Evolutionary conservation across 2,113 vertebrate species (phyloP).

Genomic region (Albula goreensis): DNA sequence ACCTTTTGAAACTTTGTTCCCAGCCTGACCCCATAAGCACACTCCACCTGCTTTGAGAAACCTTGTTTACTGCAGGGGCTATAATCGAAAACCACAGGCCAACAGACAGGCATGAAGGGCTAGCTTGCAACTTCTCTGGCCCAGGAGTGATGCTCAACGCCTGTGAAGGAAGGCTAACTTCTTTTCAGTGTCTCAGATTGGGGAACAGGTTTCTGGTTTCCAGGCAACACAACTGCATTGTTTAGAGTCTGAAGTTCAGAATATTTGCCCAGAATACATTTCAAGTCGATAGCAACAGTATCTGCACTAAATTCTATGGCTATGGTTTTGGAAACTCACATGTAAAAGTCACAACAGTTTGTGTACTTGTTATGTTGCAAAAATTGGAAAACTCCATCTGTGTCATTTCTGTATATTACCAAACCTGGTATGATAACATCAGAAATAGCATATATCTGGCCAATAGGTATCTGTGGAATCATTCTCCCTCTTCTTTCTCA

Average conservation of each 20-base stretch:
- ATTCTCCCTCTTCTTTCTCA: no score
- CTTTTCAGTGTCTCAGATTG: neutral
- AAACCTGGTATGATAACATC: no score
- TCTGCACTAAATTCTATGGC: neutral
- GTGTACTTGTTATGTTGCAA: no score
- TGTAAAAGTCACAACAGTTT: no score
- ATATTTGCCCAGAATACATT: neutral
- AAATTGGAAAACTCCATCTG: no score
- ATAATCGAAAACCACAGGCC: slow-evolving; percentile 48
- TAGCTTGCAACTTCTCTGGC: slow-evolving; percentile 14
- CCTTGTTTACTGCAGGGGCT: slow-evolving; percentile 59
- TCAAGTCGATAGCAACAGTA: neutral
- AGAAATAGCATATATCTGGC: no score
- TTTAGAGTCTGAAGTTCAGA: neutral
- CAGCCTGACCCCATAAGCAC: slow-evolving; percentile 56
- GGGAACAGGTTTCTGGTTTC: neutral
- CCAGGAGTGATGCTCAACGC: slow-evolving; percentile 14
- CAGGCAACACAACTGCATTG: neutral
- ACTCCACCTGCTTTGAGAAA: slow-evolving; percentile 64
- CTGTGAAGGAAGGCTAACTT: neutral
- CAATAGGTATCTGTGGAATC: no score
- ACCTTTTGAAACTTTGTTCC: slow-evolving; percentile 56
- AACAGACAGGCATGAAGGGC: slow-evolving; percentile 12
- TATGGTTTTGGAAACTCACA: no score
- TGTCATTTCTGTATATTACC: no score